Evolutionary conservation across 2,797 vertebrate species (phyloP).

Genomic region (Masticophis lateralis): DNA sequence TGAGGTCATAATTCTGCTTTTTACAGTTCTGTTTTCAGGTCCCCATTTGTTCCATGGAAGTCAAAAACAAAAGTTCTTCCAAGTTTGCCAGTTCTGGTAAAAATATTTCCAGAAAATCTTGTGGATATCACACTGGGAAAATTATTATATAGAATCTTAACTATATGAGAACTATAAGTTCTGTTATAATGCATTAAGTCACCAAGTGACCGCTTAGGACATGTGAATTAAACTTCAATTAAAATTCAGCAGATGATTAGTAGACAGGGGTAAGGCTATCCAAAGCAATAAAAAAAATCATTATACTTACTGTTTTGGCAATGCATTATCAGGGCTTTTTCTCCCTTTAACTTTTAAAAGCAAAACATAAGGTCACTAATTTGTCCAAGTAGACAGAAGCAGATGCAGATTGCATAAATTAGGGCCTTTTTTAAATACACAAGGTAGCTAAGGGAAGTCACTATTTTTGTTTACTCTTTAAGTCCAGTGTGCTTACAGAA

Average conservation of each 20-base stretch:
- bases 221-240: no score
- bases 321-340: neutral
- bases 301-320: neutral
- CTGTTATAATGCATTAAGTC: neutral
- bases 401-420: neutral
- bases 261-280: neutral
- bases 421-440: neutral
- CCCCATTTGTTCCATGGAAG: neutral
- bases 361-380: neutral
- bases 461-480: neutral
- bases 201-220: neutral
- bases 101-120: neutral
- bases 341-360: neutral
- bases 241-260: neutral
- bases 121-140: neutral
- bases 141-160: neutral
- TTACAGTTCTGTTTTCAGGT: neutral
- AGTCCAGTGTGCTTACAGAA: neutral
- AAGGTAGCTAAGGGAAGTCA: neutral
- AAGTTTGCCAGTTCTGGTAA: neutral
- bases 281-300: neutral
- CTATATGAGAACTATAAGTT: neutral
- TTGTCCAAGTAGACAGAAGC: neutral
- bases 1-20: neutral
- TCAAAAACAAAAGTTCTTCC: neutral